Evolutionary conservation across 1,140 invertebrate genomes (phyloP).

Genomic region (Asbolus verrucosus): DNA sequence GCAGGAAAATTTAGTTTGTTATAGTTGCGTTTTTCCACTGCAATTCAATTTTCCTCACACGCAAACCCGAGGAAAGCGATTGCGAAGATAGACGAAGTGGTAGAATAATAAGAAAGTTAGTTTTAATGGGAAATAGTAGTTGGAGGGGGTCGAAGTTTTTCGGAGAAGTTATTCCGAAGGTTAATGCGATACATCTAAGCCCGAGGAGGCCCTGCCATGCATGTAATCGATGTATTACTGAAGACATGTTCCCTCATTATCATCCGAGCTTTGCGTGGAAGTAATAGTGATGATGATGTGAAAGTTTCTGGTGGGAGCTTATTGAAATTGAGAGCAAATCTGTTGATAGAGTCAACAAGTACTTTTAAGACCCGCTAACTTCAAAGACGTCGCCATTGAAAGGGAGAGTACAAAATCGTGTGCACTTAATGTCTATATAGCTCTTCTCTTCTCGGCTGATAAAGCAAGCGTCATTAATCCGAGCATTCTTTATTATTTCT

Average conservation of each 20-base stretch:
- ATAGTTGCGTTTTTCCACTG: no score
- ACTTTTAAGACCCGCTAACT: conserved; percentile 35
- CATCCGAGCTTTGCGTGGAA: neutral
- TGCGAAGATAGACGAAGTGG: no score
- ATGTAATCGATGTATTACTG: neutral
- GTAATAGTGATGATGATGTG: conserved; percentile 10
- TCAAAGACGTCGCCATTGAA: conserved; percentile 38
- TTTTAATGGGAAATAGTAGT: no score
- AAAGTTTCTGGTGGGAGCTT: conserved; percentile 37
- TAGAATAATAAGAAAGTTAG: no score
- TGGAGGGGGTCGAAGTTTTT: no score
- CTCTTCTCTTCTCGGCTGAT: conserved; percentile 39
- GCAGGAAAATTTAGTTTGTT: no score
- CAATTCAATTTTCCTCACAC: no score
- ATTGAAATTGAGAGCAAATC: conserved; percentile 35
- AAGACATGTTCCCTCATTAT: conserved; percentile 1
- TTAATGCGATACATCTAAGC: no score
- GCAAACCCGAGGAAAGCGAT: no score
- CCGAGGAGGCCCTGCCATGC: neutral
- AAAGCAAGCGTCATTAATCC: conserved; percentile 55
- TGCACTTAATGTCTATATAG: conserved; percentile 47
- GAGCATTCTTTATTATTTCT: conserved; percentile 56
- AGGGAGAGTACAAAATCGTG: conserved; percentile 47
- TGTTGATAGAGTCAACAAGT: conserved; percentile 45
- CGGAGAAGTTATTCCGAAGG: no score